Evolutionary conservation across 92 coral and sea anemone species (phyloP), one percentile per base, ranked within the genome.

Genomic region (Ricordea florida): DNA sequence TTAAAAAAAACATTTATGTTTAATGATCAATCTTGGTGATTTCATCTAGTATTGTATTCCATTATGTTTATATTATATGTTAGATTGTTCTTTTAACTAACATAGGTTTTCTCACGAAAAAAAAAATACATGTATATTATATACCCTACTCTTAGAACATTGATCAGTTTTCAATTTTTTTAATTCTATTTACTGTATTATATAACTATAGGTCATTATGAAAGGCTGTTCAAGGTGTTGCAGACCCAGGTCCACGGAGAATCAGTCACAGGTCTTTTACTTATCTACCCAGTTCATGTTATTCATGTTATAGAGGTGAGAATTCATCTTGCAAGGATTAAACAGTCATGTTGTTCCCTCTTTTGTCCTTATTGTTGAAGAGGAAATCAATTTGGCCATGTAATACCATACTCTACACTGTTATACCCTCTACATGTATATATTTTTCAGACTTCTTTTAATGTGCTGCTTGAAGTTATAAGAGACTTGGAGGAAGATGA

Each of bases 201-300:
- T n/a, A n/a, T n/a, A n/a, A n/a, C n/a, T 45, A n/a, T 74, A 96
- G 99, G 87, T 72, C 92, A 92, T 69, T 96, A 96, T 86, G 99
- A 96, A 61, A 82, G 90, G 43, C 43, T 96, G 45, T 92, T 96
- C 79, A 96, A 96, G 85, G 92, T 88, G 28, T 64, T 90, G 6
- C 99, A 91, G 50, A 72, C 87, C 22, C 93, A 90, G 37, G 69
- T 91, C 51, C 90, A 90, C 47, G 97, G 97, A 11, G 99, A 96
- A 57, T 90, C 91, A 3, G 97, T 96, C 36, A 93, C 99, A 9
- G 99, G 99, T 2, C 42, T 96, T 53, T 82, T 96, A 15, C 68
- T 96, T 8, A 92, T 96, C 62, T 96, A 96, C 27, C 99, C 99
- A 31, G 83, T 67, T 58, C 97, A 96, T 45, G 60, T 96, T 46